phyloP scores from a whole-genome alignment of 2,113 vertebrate genomes.

The Apteryx mantelli region DNA sequence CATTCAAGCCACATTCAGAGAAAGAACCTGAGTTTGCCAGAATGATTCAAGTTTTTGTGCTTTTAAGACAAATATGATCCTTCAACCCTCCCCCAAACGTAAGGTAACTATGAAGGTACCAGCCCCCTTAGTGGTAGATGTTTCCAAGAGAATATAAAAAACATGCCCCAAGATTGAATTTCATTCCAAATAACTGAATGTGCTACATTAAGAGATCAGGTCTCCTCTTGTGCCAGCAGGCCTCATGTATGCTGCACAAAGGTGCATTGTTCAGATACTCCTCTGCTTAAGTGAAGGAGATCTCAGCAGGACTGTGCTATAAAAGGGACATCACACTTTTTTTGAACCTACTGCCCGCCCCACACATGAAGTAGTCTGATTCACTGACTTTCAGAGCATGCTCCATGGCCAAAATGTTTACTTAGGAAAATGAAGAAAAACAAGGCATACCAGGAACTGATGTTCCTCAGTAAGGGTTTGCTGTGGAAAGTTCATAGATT shows the following conservation, averaged over 20 bases:
- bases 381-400: background rate
- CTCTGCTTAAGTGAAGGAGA: background rate
- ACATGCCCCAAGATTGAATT: background rate
- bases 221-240: background rate
- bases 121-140: background rate
- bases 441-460: background rate
- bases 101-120: background rate
- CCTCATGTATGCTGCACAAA: background rate
- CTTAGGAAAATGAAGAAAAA: background rate
- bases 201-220: rapidly evolving
- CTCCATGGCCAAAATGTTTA: background rate
- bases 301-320: background rate
- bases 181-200: background rate
- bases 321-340: background rate
- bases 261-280: too few relatives aligned
- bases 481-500: background rate
- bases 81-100: background rate
- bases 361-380: background rate
- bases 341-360: background rate
- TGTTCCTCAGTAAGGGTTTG: background rate
- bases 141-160: background rate
- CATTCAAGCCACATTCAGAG: background rate
- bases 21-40: background rate
- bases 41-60: background rate
- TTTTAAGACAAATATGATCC: background rate